These are phyloP conservation scores for Umimayanthus chanpuru DNA, from an alignment of 92 coral and sea anemone genomes.

Conservation along the genomic window DNA sequence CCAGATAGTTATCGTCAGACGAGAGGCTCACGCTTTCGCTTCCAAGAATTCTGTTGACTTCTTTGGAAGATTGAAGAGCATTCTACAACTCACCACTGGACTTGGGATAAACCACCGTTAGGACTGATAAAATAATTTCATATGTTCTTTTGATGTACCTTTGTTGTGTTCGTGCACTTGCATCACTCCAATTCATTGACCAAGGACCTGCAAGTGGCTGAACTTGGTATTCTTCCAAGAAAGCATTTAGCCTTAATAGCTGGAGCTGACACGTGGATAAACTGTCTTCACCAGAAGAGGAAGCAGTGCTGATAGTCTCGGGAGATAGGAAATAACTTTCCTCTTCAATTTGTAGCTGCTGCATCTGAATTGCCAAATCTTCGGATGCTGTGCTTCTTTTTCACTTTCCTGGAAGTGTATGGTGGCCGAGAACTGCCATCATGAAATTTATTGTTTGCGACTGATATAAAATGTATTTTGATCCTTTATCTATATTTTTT, in stretches of 20 bases:
- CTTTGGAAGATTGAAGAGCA: slow-evolving; percentile 19
- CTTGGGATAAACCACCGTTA: slow-evolving; percentile 30
- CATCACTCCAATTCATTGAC: slow-evolving; percentile 42
- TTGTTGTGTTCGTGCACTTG: slow-evolving; percentile 47
- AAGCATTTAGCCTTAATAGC: slow-evolving; percentile 19
- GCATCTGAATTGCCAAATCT: slow-evolving; percentile 18
- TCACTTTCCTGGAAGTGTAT: slow-evolving; percentile 24
- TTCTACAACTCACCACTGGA: slow-evolving; percentile 44
- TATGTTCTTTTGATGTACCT: slow-evolving; percentile 44
- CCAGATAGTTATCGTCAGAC: slow-evolving; percentile 34
- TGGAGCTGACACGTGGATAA: background rate
- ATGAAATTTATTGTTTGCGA: no score
- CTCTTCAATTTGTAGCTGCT: slow-evolving; percentile 30
- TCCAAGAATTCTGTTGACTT: slow-evolving; percentile 12
- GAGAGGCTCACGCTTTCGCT: background rate
- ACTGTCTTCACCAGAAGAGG: slow-evolving; percentile 9
- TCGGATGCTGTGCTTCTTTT: slow-evolving; percentile 34
- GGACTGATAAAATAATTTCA: slow-evolving; percentile 29
- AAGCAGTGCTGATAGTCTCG: slow-evolving; percentile 30
- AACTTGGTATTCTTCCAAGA: slow-evolving; percentile 31
- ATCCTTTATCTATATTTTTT: no score
- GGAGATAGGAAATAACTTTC: slow-evolving; percentile 20
- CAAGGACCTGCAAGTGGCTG: slow-evolving; percentile 47
- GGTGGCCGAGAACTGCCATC: no score
- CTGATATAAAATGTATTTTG: no score